A percentile compares a stretch with the other conserved stretches of the same genome.
phyloP scores from a whole-genome alignment of 2,797 vertebrate species.

The Tolypeutes matacus region DNA sequence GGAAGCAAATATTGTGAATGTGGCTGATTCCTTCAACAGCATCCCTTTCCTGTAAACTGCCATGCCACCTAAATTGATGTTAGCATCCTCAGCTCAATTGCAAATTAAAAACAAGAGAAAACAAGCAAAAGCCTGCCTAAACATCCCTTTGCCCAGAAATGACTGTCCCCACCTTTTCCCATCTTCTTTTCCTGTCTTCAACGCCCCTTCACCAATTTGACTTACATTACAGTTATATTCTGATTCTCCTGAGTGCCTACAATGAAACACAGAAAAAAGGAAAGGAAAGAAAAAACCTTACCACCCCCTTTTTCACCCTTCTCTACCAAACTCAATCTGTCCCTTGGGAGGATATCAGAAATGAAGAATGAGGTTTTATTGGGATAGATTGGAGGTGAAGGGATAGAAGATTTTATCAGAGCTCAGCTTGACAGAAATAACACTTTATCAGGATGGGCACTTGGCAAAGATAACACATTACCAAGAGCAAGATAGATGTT shows the following conservation, averaged over 20 bases:
- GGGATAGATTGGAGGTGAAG: slow-evolving; percentile 70
- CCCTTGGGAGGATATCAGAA: slow-evolving; percentile 72
- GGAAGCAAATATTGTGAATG: not conserved
- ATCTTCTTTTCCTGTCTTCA: slow-evolving; percentile 40
- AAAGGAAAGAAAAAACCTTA: not conserved
- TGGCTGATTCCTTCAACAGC: not conserved
- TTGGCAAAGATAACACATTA: slow-evolving; percentile 86
- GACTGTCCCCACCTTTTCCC: not conserved
- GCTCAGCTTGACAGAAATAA: slow-evolving; percentile 83
- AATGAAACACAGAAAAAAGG: not conserved
- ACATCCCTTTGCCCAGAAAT: not conserved
- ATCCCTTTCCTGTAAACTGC: not conserved
- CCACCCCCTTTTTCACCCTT: not conserved
- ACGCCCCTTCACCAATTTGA: slow-evolving; percentile 65
- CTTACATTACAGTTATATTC: slow-evolving; percentile 66
- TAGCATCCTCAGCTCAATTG: slow-evolving; percentile 24
- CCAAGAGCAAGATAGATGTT: slow-evolving; percentile 83
- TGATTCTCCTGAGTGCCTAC: not conserved
- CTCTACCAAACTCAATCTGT: slow-evolving; percentile 53
- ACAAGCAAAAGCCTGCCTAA: slow-evolving; percentile 57
- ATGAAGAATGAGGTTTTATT: slow-evolving; percentile 83
- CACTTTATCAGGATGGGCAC: slow-evolving; percentile 82
- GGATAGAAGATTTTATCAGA: slow-evolving; percentile 84
- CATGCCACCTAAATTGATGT: slow-evolving; percentile 54
- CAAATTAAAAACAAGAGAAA: slow-evolving; percentile 75